phyloP scores from a whole-genome alignment of 2,888 invertebrate genomes.

The Rhaphigaster nebulosa region DNA sequence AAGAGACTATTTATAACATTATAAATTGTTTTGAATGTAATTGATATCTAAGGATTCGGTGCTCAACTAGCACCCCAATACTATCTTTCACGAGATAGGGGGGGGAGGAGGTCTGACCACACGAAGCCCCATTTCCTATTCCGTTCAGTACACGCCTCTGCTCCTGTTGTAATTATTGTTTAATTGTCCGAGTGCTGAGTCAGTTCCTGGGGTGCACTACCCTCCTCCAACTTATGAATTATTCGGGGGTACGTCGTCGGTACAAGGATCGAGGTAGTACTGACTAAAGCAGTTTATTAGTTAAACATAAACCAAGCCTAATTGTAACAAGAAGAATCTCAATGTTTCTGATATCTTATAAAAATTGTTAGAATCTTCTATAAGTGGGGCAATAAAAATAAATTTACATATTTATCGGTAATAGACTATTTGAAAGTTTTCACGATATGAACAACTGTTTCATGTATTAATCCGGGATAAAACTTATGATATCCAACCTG shows the following conservation, averaged over 20 bases:
- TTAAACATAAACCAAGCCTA: background rate
- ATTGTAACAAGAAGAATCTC: no score
- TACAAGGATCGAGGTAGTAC: background rate
- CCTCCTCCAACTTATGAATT: background rate
- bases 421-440: no score
- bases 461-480: no score
- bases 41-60: background rate
- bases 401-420: no score
- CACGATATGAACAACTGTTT: no score
- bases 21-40: background rate
- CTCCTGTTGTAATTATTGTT: constrained; percentile 22
- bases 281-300: background rate
- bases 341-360: no score
- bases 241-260: background rate
- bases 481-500: no score
- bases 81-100: background rate
- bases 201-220: constrained; percentile 19
- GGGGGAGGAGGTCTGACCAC: background rate
- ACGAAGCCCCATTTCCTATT: constrained; percentile 7
- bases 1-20: no score
- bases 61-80: background rate
- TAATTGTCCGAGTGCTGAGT: constrained; percentile 35
- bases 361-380: no score
- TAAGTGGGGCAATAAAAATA: no score
- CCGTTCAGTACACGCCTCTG: background rate